Evolutionary conservation across 2,888 invertebrate genomes (phyloP), one percentile per base, ranked within the genome.

Genomic region (Drosophila acutilabella): DNA sequence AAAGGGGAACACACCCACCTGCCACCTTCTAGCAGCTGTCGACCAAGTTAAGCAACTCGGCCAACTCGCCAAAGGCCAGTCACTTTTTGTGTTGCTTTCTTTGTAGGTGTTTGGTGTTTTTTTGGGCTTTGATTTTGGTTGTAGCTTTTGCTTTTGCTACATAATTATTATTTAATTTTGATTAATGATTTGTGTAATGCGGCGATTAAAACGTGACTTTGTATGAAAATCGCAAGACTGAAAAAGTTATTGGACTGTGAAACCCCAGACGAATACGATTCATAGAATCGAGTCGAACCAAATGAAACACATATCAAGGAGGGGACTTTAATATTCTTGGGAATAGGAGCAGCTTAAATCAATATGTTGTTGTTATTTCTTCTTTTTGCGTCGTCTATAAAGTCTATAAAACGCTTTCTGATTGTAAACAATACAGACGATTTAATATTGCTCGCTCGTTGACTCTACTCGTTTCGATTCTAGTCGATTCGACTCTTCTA

Each of bases 111-210:
- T 52, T 50, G 33, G 38, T 51, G 40, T 56, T 18, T 59, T 41
- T 51, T 20, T 41, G 30, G 1, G 30, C 30, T 18, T 44, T 41
- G 30, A 30, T 26, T 51, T 36, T 26, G 16, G 40, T 51, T 50
- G 51, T 26, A 26, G 51, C 13, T 41, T 62, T 64, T 70, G 67
- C 64, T 64, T 47, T 65, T 57, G 74, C 71, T 66, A 64, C 71
- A 77, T 87, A 89, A 87, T 87, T 89, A 88, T 85, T 84, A 73
- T 89, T 89, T 87, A 82, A 87, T 87, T 89, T 85, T 89, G 89
- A 87, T 87, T 89, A 88, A 87, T 87, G 88, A 87, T 82, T 89
- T 75, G 68, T 70, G 78, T 76, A 84, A 78, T 75, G 68, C 59
- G 74, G 66, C 82, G 82, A 84, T 89, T 87, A 82, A 88, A 89